Percentiles rank a stretch among this genome's conserved stretches.
Evolutionary conservation across 2,888 invertebrate species (phyloP).

Genomic region (Plebejus argus): DNA sequence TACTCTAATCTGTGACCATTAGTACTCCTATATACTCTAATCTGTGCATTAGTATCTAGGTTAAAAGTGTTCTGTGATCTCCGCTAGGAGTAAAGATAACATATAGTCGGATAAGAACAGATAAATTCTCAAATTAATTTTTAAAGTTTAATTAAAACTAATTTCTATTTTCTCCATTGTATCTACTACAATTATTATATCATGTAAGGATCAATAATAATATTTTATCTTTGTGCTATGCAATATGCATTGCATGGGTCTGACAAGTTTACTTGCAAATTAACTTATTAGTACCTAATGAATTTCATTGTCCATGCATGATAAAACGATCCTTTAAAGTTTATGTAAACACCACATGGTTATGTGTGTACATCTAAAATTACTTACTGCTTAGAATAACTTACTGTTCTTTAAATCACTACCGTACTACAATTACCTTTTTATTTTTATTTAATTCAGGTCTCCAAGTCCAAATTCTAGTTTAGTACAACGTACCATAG

Average conservation of each 20-base stretch:
- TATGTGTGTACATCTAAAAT: neutral
- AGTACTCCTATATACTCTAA: too few species aligned
- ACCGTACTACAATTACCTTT: neutral
- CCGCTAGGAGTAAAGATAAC: too few species aligned
- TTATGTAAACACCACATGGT: neutral
- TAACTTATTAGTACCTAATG: too few species aligned
- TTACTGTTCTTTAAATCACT: too few species aligned
- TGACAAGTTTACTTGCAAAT: neutral
- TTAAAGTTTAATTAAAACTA: neutral
- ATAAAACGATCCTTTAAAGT: neutral
- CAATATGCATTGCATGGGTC: too few species aligned
- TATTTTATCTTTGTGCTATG: neutral
- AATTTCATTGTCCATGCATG: neutral
- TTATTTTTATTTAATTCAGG: constrained; percentile 47
- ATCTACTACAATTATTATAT: neutral
- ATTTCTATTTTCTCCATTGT: neutral
- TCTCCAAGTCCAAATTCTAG: constrained; percentile 61
- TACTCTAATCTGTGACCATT: too few species aligned
- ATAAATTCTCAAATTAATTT: neutral
- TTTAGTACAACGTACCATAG: constrained; percentile 77
- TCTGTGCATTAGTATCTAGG: too few species aligned
- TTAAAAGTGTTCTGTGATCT: too few species aligned
- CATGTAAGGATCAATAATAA: neutral
- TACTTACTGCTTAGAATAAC: neutral
- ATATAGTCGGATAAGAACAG: too few species aligned